Conservation (phyloP, 2,797 vertebrate species). For the Pseudomugil gertrudae region DNA sequence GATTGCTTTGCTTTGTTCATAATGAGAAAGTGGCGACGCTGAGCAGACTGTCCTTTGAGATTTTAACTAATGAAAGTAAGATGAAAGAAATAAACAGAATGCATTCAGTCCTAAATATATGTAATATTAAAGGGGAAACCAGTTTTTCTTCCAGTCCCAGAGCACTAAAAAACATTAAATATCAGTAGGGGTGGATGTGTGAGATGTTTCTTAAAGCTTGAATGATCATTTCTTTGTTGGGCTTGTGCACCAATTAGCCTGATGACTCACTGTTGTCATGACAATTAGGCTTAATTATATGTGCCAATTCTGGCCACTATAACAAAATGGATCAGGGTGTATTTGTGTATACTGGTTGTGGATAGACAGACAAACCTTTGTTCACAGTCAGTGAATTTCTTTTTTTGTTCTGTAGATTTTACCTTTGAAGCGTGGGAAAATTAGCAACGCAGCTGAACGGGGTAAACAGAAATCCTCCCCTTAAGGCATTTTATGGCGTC, state of each 20-base stretch:
- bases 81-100: slow-evolving; percentile 63
- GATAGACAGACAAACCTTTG: background rate
- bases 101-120: slow-evolving; percentile 50
- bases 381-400: background rate
- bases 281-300: slow-evolving; percentile 40
- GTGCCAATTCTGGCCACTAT: slow-evolving; percentile 14
- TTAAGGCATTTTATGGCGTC: slow-evolving; percentile 25
- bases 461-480: slow-evolving; percentile 19
- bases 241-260: slow-evolving; percentile 46
- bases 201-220: slow-evolving; percentile 41
- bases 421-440: slow-evolving; percentile 2
- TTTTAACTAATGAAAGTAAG: slow-evolving; percentile 70
- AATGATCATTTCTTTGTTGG: slow-evolving; percentile 50
- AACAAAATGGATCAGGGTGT: slow-evolving; percentile 6
- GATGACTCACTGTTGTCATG: slow-evolving; percentile 42
- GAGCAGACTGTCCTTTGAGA: slow-evolving; percentile 62
- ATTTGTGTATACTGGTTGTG: slow-evolving; percentile 20
- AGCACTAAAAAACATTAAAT: slow-evolving; percentile 33
- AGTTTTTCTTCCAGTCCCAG: slow-evolving; percentile 17
- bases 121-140: slow-evolving; percentile 41
- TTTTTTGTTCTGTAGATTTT: background rate
- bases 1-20: slow-evolving; percentile 63
- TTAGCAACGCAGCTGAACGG: slow-evolving; percentile 18
- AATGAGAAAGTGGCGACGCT: slow-evolving; percentile 65
- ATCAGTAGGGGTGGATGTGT: slow-evolving; percentile 39